Percentiles rank a stretch among this genome's conserved stretches.
Conservation (phyloP, 2,888 invertebrate species). For the Eutolmus rufibarbis region DNA sequence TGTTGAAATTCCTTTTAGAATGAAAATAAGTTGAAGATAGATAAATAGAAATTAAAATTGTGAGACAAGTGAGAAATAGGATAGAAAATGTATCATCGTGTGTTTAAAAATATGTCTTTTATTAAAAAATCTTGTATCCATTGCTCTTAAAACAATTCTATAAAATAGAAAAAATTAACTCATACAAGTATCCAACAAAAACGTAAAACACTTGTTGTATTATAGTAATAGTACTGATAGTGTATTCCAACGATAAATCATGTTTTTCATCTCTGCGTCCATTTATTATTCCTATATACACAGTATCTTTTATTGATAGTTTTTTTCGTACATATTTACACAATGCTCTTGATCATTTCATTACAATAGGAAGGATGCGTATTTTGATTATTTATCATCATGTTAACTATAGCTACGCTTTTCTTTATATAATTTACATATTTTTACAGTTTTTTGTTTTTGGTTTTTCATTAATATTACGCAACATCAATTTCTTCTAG, state of each 20-base stretch:
- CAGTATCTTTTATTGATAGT: background rate
- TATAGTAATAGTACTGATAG: slow-evolving; percentile 34
- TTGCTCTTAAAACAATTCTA: slow-evolving; percentile 40
- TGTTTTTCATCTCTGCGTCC: background rate
- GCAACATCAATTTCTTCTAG: slow-evolving; percentile 46
- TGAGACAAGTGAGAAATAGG: background rate
- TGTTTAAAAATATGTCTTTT: slow-evolving; percentile 38
- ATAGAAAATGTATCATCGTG: background rate
- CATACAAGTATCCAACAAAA: slow-evolving; percentile 19
- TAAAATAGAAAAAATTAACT: slow-evolving; percentile 32
- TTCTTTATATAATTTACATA: slow-evolving; percentile 10
- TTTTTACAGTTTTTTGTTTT: background rate
- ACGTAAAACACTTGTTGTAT: slow-evolving; percentile 26
- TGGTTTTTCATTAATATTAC: background rate
- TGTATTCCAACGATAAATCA: slow-evolving; percentile 24
- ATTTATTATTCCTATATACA: slow-evolving; percentile 19
- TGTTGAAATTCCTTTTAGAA: background rate
- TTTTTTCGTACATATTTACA: slow-evolving; percentile 35
- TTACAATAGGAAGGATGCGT: slow-evolving; percentile 28
- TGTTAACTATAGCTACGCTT: slow-evolving; percentile 6
- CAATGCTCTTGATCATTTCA: background rate
- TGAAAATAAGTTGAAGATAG: background rate
- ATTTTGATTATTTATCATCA: slow-evolving; percentile 27
- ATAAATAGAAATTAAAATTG: background rate
- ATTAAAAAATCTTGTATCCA: slow-evolving; percentile 31